These are phyloP conservation scores for Hirundo rustica DNA, from an alignment of 2,797 vertebrate genomes.

Conservation along the genomic window DNA sequence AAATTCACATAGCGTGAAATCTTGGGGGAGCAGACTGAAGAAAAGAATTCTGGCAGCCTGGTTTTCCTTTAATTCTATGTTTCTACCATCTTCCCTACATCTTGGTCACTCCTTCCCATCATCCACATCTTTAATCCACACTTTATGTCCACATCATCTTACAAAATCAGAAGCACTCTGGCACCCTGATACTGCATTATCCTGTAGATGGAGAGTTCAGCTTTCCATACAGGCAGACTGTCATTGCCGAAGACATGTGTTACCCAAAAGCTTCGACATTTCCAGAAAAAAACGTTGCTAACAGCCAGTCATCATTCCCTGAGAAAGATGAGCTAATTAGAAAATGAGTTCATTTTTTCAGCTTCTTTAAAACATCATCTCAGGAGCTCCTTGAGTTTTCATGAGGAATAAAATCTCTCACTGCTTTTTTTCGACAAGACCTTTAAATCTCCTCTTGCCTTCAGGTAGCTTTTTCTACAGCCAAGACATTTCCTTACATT, in stretches of 20 bases:
- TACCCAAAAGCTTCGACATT: neutral
- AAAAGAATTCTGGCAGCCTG: neutral
- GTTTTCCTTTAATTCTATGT: neutral
- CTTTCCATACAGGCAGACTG: neutral
- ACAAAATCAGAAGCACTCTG: neutral
- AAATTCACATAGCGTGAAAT: neutral
- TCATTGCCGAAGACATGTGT: rapidly evolving
- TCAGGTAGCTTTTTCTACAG: neutral
- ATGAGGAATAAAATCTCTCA: neutral
- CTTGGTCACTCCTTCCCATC: neutral
- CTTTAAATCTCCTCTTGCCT: neutral
- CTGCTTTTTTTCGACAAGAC: neutral
- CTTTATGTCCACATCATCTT: neutral
- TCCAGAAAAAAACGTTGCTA: neutral
- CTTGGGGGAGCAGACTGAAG: neutral
- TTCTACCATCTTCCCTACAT: neutral
- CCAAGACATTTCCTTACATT: neutral
- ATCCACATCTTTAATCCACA: neutral
- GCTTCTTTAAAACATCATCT: neutral
- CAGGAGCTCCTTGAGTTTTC: neutral
- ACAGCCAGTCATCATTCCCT: neutral
- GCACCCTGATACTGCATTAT: neutral
- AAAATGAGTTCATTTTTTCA: neutral
- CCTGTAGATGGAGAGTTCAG: neutral
- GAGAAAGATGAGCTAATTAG: neutral